These are phyloP conservation scores for Ivindomyrus marchei DNA, from an alignment of 2,113 vertebrate genomes.

Conservation along the genomic window DNA sequence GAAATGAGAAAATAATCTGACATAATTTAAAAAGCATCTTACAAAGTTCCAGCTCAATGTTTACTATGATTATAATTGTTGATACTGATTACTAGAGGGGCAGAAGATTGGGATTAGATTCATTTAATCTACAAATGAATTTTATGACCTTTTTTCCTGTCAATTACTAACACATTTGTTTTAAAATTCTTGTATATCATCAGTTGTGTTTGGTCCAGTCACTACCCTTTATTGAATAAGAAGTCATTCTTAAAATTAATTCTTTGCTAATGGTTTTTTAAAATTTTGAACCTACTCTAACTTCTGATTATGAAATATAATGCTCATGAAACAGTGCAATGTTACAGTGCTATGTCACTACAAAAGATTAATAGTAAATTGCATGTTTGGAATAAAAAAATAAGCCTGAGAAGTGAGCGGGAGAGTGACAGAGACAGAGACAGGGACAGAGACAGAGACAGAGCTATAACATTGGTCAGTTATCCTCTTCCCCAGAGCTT, in stretches of 20 bases:
- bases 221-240: not conserved
- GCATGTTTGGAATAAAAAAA: not conserved
- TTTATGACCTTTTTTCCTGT: not conserved
- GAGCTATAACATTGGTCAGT: not conserved
- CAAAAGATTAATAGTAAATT: not conserved
- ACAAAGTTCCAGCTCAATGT: not conserved
- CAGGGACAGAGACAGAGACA: not conserved
- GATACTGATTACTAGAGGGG: not conserved
- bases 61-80: conserved; percentile 8
- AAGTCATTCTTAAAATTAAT: not conserved
- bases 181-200: not conserved
- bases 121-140: not conserved
- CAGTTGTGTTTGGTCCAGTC: not conserved
- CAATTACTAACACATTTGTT: not conserved
- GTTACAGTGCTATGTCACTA: not conserved
- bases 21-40: not conserved
- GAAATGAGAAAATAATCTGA: conserved; percentile 12
- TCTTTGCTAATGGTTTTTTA: not conserved
- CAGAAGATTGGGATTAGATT: not conserved
- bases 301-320: not conserved
- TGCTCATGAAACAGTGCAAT: not conserved
- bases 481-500: not conserved
- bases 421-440: not conserved
- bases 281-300: not conserved
- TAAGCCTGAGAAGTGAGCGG: not conserved